Evolutionary conservation across 2,113 vertebrate genomes (phyloP).

Genomic region (Sinocyclocheilus grahami): DNA sequence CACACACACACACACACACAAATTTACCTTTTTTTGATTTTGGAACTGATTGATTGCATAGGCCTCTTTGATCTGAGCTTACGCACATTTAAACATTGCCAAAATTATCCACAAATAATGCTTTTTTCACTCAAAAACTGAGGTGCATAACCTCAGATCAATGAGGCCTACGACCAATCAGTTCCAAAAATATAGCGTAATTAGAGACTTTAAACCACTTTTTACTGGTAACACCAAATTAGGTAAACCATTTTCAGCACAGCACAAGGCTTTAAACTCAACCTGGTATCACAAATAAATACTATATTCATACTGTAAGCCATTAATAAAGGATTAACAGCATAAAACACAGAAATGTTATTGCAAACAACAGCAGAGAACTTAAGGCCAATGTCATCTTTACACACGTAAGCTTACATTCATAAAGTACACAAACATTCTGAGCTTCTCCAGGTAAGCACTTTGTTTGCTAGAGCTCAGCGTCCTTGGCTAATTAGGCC

Average conservation of each 20-base stretch:
- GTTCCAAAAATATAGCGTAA: too few relatives aligned
- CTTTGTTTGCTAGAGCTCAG: constrained; percentile 13
- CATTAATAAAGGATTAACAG: neutral
- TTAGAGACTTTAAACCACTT: neutral
- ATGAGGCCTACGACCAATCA: too few relatives aligned
- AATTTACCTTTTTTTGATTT: too few relatives aligned
- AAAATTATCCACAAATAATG: too few relatives aligned
- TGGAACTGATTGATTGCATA: too few relatives aligned
- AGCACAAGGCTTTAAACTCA: neutral
- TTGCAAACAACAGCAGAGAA: neutral
- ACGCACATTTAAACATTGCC: neutral
- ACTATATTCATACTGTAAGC: neutral
- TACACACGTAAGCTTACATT: neutral
- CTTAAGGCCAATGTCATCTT: neutral
- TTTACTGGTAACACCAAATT: too few relatives aligned
- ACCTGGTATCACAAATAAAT: neutral
- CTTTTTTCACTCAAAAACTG: too few relatives aligned
- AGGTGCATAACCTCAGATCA: too few relatives aligned
- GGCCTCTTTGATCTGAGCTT: neutral
- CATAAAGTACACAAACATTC: neutral
- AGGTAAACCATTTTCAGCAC: too few relatives aligned
- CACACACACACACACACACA: too few relatives aligned
- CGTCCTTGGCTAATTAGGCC: neutral
- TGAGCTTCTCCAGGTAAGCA: constrained; percentile 1
- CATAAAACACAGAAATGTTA: neutral